Conservation (phyloP, 2,797 vertebrate genomes). For the Takifugu rubripes region DNA sequence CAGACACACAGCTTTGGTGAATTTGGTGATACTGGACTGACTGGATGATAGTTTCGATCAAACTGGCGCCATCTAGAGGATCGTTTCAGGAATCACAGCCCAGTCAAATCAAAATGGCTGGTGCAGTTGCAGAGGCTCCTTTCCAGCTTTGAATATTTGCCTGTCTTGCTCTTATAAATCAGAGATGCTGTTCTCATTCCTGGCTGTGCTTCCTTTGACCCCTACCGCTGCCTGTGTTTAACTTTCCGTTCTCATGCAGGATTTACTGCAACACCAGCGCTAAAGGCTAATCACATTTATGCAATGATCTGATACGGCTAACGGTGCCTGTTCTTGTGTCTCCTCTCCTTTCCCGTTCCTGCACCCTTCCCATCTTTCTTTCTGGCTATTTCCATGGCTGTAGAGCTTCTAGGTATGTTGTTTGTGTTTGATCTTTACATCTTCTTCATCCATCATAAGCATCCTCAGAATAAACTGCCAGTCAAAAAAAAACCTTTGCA, state of each 20-base stretch:
- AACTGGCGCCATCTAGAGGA: slow-evolving; percentile 56
- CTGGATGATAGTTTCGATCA: slow-evolving; percentile 3
- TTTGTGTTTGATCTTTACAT: slow-evolving; percentile 21
- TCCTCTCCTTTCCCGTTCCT: slow-evolving; percentile 26
- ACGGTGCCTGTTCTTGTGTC: slow-evolving; percentile 62
- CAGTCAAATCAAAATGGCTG: slow-evolving; percentile 15
- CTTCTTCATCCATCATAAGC: slow-evolving; percentile 20
- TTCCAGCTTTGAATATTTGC: slow-evolving; percentile 28
- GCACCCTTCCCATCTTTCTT: slow-evolving; percentile 32
- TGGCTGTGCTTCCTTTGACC: slow-evolving; percentile 28
- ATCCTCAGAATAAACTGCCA: slow-evolving; percentile 26
- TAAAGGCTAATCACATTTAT: slow-evolving; percentile 27
- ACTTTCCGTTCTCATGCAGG: slow-evolving; percentile 27
- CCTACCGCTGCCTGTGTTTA: slow-evolving; percentile 36
- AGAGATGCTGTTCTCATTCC: slow-evolving; percentile 15
- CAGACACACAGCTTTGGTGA: background rate
- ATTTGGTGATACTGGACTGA: background rate
- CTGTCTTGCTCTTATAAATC: slow-evolving; percentile 22
- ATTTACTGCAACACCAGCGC: slow-evolving; percentile 5
- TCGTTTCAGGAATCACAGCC: slow-evolving; percentile 19
- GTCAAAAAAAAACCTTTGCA: slow-evolving; percentile 12
- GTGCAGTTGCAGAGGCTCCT: slow-evolving; percentile 20
- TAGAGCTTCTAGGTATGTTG: slow-evolving; percentile 77
- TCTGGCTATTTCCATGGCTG: slow-evolving; percentile 44
- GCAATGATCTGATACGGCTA: slow-evolving; percentile 49